Evolutionary conservation across 2,888 invertebrate genomes (phyloP).

Genomic region (Mythimna albipuncta): DNA sequence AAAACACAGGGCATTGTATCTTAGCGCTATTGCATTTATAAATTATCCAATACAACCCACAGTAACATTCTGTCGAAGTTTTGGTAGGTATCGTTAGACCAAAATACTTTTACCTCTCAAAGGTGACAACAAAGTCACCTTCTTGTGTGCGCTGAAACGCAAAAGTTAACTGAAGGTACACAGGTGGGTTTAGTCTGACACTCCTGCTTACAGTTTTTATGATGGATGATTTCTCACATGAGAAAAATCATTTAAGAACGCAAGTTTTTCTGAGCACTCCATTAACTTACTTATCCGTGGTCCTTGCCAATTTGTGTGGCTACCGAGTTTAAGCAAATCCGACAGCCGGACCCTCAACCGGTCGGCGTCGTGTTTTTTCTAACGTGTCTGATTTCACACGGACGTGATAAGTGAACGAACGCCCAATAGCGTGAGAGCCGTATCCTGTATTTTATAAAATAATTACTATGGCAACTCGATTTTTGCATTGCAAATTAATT

Average conservation of each 20-base stretch:
- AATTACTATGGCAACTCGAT: conserved; percentile 59
- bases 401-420: conserved; percentile 71
- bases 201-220: too few relatives aligned
- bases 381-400: conserved; percentile 76
- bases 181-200: too few relatives aligned
- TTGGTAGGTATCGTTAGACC: too few relatives aligned
- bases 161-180: too few relatives aligned
- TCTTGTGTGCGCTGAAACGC: too few relatives aligned
- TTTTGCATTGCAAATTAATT: conserved; percentile 33
- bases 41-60: not conserved
- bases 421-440: conserved; percentile 69
- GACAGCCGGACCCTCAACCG: conserved; percentile 69
- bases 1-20: too few relatives aligned
- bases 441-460: conserved; percentile 66
- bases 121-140: too few relatives aligned
- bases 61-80: too few relatives aligned
- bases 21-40: not conserved
- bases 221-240: too few relatives aligned
- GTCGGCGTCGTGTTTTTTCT: conserved; percentile 70
- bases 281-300: conserved; percentile 21
- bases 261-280: conserved; percentile 13
- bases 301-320: conserved; percentile 39
- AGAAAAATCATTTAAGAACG: too few relatives aligned
- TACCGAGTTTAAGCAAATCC: conserved; percentile 68
- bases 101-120: too few relatives aligned